Percentiles rank a stretch among this genome's conserved stretches.
These are phyloP conservation scores for Lepidostoma basale DNA, from an alignment of 1,140 invertebrate species.

Conservation along the genomic window DNA sequence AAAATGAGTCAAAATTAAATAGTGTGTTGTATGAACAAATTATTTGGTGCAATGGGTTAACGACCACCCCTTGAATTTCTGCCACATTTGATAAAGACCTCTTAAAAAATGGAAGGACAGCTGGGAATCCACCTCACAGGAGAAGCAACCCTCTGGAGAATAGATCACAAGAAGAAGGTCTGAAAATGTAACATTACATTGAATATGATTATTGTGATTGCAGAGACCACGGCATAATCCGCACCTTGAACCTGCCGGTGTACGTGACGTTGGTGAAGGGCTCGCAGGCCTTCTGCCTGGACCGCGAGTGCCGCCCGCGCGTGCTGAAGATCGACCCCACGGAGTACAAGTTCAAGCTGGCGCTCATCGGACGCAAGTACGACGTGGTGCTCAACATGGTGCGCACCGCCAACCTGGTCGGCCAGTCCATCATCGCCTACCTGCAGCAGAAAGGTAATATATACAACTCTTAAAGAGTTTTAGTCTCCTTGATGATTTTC, in stretches of 20 bases:
- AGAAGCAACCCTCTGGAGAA: too few species aligned
- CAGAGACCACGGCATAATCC: constrained; percentile 96
- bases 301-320: constrained; percentile 89
- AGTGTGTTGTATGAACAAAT: too few species aligned
- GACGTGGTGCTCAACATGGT: constrained; percentile 99
- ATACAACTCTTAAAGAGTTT: too few species aligned
- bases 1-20: too few species aligned
- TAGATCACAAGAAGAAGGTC: too few species aligned
- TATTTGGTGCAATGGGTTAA: too few species aligned
- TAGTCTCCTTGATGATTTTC: too few species aligned
- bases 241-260: constrained; percentile 95
- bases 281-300: constrained; percentile 92
- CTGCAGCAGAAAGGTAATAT: constrained; percentile 88
- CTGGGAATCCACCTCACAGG: too few species aligned
- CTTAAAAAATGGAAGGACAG: too few species aligned
- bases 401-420: constrained; percentile 92
- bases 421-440: constrained; percentile 99
- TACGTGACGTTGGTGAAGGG: constrained; percentile 95
- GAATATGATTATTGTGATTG: constrained; percentile 45
- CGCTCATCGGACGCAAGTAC: constrained; percentile 95
- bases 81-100: neutral
- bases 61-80: constrained; percentile 9
- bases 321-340: constrained; percentile 95
- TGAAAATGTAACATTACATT: constrained; percentile 7
- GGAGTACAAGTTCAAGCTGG: constrained; percentile 98